Evolutionary conservation across 2,113 vertebrate species (phyloP).

Genomic region (Motacilla tschutschensis): DNA sequence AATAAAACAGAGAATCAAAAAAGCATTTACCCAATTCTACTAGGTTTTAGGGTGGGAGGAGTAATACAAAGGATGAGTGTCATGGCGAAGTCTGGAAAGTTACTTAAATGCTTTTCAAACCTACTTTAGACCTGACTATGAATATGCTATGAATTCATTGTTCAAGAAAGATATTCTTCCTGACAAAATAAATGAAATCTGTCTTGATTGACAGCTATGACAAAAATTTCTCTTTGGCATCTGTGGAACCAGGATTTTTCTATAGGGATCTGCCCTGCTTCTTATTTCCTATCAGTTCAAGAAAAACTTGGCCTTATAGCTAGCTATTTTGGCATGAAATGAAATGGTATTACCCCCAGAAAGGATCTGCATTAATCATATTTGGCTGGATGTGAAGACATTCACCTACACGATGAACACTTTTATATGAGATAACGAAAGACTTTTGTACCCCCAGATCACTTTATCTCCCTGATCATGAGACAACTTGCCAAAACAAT

Average conservation of each 20-base stretch:
- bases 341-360: not conserved
- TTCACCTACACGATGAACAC: not conserved
- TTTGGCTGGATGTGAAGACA: not conserved
- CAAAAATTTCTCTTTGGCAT: constrained; percentile 17
- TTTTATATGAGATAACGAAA: fast-evolving
- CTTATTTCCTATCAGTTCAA: not conserved
- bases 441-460: not conserved
- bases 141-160: constrained; percentile 41
- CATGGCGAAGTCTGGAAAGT: constrained; percentile 17
- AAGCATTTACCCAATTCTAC: not conserved
- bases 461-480: not conserved
- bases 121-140: constrained; percentile 25
- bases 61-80: not conserved
- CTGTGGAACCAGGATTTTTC: not conserved
- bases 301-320: not conserved
- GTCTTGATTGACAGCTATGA: constrained; percentile 7
- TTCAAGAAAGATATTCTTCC: constrained; percentile 21
- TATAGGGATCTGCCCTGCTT: not conserved
- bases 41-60: not conserved
- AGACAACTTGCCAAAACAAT: not conserved
- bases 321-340: not conserved
- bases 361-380: not conserved
- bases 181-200: constrained; percentile 38
- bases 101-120: constrained; percentile 38
- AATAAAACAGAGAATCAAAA: not conserved